Evolutionary conservation across 1,140 invertebrate genomes (phyloP).

Genomic region (Scaptodrosophila lebanonensis): DNA sequence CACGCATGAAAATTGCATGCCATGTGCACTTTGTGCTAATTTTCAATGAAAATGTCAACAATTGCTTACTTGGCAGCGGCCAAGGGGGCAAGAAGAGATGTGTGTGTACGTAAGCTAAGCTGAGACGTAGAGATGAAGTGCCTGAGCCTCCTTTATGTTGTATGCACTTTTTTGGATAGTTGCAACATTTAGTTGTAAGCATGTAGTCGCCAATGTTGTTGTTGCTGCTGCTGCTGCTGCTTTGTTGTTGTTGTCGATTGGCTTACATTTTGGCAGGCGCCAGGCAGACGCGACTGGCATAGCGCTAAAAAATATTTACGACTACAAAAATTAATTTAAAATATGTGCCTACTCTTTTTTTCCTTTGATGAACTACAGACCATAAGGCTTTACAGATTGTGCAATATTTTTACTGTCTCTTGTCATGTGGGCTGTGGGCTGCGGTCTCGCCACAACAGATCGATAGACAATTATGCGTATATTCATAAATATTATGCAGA

Average conservation of each 20-base stretch:
- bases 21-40: conserved; percentile 59
- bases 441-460: no score
- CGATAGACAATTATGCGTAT: no score
- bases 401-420: no score
- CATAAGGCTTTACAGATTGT: no score
- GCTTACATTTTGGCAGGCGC: conserved; percentile 60
- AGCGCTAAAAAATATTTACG: conserved; percentile 12
- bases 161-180: conserved; percentile 34
- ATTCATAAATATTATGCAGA: no score
- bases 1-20: conserved; percentile 23
- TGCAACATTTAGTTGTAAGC: neutral
- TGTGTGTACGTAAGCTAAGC: no score
- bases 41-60: conserved; percentile 63
- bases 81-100: no score
- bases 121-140: no score
- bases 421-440: no score
- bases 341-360: no score
- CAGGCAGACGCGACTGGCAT: conserved; percentile 48
- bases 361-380: no score
- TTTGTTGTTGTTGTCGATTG: no score
- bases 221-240: conserved; percentile 11
- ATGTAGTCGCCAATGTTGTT: conserved; percentile 5
- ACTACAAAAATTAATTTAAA: conserved; percentile 47
- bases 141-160: conserved; percentile 24
- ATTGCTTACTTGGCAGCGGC: neutral